Evolutionary conservation across 1,140 invertebrate species (phyloP), one percentile per base, ranked within the genome.

Genomic region (Drosophila burlai): DNA sequence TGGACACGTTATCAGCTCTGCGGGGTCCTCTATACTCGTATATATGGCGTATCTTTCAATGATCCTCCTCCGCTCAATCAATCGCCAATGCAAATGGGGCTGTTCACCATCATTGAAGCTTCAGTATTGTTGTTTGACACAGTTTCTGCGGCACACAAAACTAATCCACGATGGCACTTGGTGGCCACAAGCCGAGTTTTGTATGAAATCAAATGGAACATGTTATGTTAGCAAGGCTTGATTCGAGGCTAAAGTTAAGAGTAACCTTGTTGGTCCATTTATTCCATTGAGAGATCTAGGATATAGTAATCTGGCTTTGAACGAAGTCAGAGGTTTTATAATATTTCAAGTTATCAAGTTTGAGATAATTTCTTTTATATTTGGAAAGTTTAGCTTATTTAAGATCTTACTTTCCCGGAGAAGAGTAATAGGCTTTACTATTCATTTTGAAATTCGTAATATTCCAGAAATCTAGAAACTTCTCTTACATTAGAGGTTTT

Each of bases 91-190:
- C 69, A 61, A 74, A 73, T 74, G 71, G 68, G 71, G 68, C 54
- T 54, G 38, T 42, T 72, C 52, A 59, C 40, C 69, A 72, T 59
- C 24, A 58, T 72, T 47, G 61, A 52, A 55, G 38, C 54, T 24
- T 36, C 67, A 73, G 61, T 38, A 73, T 74, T 74, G 71, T 74
- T 74, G 68, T 73, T 61, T 74, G 71, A 61, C 71, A 74, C 71
- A 74, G 46, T 73, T 74, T 72, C 45, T 43, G 54, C 67, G 69
- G 45, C 69, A 60, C 54, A 73, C 54, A 61, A 73, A 73, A 73
- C 71, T 52, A 74, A 73, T 74, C 67, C 55, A 38, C 49, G 40
- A 68, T 68, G 50, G 45, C 62, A 66, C 43, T 52, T 69, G 67
- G 47, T 66, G 61, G 61, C 42, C 66, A 69, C 31, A 40, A 26